These are phyloP conservation scores for Gorsachius goisagi DNA, from an alignment of 2,113 vertebrate genomes.

Conservation along the genomic window DNA sequence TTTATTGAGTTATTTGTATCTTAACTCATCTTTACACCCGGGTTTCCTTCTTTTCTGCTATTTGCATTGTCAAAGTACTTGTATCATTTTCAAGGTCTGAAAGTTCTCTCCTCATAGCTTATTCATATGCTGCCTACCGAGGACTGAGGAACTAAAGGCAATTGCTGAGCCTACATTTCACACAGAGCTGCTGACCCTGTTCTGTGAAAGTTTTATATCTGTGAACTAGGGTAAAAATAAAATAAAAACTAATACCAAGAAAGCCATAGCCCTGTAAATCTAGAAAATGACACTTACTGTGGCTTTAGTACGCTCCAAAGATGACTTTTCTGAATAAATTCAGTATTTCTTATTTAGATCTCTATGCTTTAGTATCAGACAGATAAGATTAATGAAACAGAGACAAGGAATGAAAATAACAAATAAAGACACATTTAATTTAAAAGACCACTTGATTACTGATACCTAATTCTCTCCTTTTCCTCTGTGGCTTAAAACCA, in stretches of 20 bases:
- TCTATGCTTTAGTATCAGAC: not conserved
- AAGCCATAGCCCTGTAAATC: not conserved
- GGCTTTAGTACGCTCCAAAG: not conserved
- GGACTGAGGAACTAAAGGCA: not conserved
- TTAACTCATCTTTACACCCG: not conserved
- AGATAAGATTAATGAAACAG: not conserved
- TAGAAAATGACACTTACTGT: not conserved
- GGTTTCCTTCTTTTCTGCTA: not conserved
- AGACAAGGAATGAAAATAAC: not conserved
- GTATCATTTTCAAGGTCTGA: not conserved
- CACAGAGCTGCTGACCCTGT: not conserved
- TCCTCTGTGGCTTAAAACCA: not conserved
- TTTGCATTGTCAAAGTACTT: not conserved
- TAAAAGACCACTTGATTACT: not conserved
- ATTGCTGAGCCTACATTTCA: not conserved
- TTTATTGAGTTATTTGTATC: not conserved
- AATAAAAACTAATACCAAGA: not conserved
- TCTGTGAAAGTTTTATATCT: not conserved
- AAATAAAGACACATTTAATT: not conserved
- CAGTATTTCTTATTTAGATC: not conserved
- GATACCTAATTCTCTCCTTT: not conserved
- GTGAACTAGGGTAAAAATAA: not conserved
- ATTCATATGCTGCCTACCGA: not conserved
- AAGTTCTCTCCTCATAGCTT: not conserved
- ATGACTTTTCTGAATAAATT: not conserved